Conservation (phyloP, 2,113 vertebrate genomes). For the Centropus bengalensis region DNA sequence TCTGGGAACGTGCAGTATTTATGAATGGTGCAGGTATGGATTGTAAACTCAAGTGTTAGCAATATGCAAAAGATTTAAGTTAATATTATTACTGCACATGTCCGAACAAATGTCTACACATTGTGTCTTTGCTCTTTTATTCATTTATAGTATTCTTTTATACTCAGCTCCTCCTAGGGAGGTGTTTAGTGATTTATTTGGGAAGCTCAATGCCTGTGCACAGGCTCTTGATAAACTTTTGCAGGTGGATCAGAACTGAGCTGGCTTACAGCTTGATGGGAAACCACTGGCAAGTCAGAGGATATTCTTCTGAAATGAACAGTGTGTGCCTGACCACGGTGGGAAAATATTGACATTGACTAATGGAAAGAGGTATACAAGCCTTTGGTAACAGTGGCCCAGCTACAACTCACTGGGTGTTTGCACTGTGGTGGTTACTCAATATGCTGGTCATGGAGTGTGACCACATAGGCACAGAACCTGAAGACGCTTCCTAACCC, state of each 20-base stretch:
- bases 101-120: background rate
- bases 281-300: background rate
- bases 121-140: background rate
- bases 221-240: background rate
- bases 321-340: background rate
- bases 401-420: background rate
- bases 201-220: background rate
- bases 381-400: background rate
- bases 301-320: background rate
- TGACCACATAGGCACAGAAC: background rate
- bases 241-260: background rate
- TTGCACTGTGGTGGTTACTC: background rate
- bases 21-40: background rate
- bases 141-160: background rate
- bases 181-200: background rate
- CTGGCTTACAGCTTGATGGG: background rate
- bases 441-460: accelerated
- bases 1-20: background rate
- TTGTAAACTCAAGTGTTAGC: background rate
- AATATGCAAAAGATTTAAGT: background rate
- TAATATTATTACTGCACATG: background rate
- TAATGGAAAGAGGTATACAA: background rate
- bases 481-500: background rate
- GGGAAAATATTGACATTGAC: background rate
- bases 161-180: background rate